A percentile compares a stretch with the other conserved stretches of the same genome.
Conservation (phyloP, 1,140 invertebrate genomes). For the Coenobita brevimanus region DNA sequence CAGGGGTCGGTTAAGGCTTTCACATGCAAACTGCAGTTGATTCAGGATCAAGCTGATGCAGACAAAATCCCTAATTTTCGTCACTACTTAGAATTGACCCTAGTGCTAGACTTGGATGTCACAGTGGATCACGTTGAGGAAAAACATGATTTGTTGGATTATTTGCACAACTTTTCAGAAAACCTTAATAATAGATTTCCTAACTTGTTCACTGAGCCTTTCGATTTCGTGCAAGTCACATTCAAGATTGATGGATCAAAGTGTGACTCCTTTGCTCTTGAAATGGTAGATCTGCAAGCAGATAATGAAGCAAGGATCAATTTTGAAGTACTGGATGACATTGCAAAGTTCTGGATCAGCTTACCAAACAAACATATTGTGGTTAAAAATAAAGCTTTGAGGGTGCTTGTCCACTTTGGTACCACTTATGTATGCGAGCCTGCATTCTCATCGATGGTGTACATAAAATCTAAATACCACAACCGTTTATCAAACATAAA, state of each 20-base stretch:
- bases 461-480: not conserved
- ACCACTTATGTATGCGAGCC: constrained; percentile 12
- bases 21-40: constrained; percentile 9
- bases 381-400: not conserved
- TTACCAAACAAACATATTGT: constrained; percentile 18
- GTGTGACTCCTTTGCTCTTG: not conserved
- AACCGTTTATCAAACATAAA: not conserved
- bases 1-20: no score
- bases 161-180: not conserved
- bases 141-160: not conserved
- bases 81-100: not conserved
- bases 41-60: not conserved
- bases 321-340: not conserved
- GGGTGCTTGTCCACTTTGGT: constrained; percentile 11
- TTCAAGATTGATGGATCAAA: not conserved
- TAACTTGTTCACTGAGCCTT: constrained; percentile 2
- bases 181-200: not conserved
- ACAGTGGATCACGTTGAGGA: not conserved
- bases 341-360: constrained; percentile 21
- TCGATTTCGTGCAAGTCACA: not conserved
- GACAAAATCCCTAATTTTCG: not conserved
- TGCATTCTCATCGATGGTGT: constrained; percentile 18
- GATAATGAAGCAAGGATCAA: constrained; percentile 15
- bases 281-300: constrained; percentile 26
- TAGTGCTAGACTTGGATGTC: not conserved